Base-by-base conservation (phyloP, 2,797 vertebrate genomes). In the Clarias pachynema region DNA sequence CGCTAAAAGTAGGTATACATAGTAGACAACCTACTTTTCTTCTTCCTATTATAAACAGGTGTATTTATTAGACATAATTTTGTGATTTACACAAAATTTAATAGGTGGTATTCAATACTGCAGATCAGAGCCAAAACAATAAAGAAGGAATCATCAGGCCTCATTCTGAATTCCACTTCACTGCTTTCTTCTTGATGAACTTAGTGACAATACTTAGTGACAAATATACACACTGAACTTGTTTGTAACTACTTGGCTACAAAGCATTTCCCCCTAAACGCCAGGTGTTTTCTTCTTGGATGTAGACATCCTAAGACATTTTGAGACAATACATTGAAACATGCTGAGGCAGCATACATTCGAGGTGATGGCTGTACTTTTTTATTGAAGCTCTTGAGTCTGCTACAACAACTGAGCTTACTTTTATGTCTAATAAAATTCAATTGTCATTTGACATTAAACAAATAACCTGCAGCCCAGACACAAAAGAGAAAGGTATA, bases 401-500 rank as follows among this genome's bases (percentile, higher is more conserved):
- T 59, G 53, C 8, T 77, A 18, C 29, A 77, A 59, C 53, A 77
- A 34, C 9, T 57, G 16, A 77, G 29, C 29, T 22, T 57, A 57
- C 73, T 31, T 53, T 31, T 57, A 10, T 31, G 49, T 75, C 53
- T 57, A 77, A 24, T 34, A 59, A 77, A 77, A 77, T 77, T 74
- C 4, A 22, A 4, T 31, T 20, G 26, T 12, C 8, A 57, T 16
- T 16, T 31, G 26, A 31, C 53, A 59, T 22, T 34, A 18, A 12
- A 59, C 10, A 77, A 59, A 77, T 24, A 29, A 59, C 56, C 57
- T 37, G 18, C 14, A 29, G 53, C 7, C n/a, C 49, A 70, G 34
- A 3, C 20, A 37, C 20, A 22, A 69, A 82, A 68, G 3, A 73
- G 56, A 34, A 5, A 68, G 44, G 20, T 66, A 53, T 24, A 8